These are phyloP conservation scores for Trichopoda pennipes DNA, from an alignment of 2,888 invertebrate species.

Conservation along the genomic window DNA sequence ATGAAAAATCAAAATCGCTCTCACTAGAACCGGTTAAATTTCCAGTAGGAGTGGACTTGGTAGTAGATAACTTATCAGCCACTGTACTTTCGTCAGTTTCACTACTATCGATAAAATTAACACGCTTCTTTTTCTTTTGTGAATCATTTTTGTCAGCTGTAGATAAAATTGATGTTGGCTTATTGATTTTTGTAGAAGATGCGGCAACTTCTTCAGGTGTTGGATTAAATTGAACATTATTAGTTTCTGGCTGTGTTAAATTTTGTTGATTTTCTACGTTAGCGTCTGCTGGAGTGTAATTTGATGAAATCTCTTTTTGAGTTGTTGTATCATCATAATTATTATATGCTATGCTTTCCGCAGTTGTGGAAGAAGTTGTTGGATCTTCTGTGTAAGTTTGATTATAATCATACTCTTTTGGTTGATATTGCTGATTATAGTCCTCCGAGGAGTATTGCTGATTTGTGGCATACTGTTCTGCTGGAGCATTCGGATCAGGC, in stretches of 20 bases:
- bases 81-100: conserved; percentile 80
- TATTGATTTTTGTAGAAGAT: conserved; percentile 35
- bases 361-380: neutral
- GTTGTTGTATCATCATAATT: conserved; percentile 52
- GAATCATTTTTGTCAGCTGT: conserved; percentile 75
- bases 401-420: conserved; percentile 60
- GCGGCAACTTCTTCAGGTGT: conserved; percentile 34
- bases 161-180: conserved; percentile 77
- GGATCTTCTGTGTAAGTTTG: conserved; percentile 51
- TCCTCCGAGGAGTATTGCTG: conserved; percentile 53
- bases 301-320: conserved; percentile 13
- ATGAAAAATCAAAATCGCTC: conserved; percentile 81
- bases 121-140: conserved; percentile 80
- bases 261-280: conserved; percentile 12
- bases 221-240: neutral
- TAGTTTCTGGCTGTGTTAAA: conserved; percentile 23
- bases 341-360: conserved; percentile 18
- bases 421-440: conserved; percentile 62
- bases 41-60: conserved; percentile 43
- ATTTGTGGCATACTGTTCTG: conserved; percentile 64
- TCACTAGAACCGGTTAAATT: conserved; percentile 73
- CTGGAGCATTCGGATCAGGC: conserved; percentile 73
- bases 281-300: neutral
- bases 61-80: conserved; percentile 70
- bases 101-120: conserved; percentile 80